phyloP scores from a whole-genome alignment of 1,140 invertebrate genomes.

The Drosophila pectinifera region DNA sequence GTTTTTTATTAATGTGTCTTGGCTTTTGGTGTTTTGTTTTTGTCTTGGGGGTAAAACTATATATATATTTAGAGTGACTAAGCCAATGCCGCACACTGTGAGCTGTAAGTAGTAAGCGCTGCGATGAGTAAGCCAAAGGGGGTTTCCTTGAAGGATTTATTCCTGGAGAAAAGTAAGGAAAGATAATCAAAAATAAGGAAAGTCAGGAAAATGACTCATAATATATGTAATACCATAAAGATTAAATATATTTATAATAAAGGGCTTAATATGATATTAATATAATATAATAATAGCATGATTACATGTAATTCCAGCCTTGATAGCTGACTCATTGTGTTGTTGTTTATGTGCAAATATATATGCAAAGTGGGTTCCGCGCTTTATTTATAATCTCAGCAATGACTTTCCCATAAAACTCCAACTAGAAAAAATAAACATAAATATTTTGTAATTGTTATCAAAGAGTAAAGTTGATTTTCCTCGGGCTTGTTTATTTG shows the following conservation, averaged over 20 bases:
- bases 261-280: too few relatives aligned
- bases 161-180: neutral
- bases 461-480: conserved; percentile 14
- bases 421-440: conserved; percentile 33
- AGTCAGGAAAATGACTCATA: neutral
- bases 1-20: conserved; percentile 16
- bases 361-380: conserved; percentile 8
- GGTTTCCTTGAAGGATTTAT: neutral
- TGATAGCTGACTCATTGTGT: conserved; percentile 22
- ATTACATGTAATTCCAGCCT: neutral
- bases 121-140: conserved; percentile 11
- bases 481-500: conserved; percentile 21
- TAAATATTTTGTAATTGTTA: conserved; percentile 43
- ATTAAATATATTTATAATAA: neutral
- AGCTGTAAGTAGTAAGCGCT: neutral
- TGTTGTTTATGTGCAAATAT: conserved; percentile 9
- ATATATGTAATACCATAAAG: neutral
- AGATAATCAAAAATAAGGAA: neutral
- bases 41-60: neutral
- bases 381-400: neutral
- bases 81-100: conserved; percentile 10
- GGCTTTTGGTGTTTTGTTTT: conserved; percentile 2
- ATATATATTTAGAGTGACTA: conserved; percentile 29
- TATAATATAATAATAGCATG: too few relatives aligned
- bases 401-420: conserved; percentile 29